phyloP scores from a whole-genome alignment of 2,113 vertebrate species.

The Hippoglossus stenolepis region DNA sequence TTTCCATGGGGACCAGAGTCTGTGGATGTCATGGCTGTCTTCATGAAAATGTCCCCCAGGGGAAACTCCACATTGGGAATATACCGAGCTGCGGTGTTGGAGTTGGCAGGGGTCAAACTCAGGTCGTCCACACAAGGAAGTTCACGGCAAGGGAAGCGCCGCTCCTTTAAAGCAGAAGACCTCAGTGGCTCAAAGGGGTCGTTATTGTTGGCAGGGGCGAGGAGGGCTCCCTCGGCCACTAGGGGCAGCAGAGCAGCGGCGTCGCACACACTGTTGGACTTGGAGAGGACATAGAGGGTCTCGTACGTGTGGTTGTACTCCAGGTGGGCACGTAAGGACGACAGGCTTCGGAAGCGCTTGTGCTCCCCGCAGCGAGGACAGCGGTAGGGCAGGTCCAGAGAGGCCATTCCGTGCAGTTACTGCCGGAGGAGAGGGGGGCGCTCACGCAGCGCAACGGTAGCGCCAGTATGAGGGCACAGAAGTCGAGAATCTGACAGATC shows the following conservation, averaged over 20 bases:
- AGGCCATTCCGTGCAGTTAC: conserved; percentile 91
- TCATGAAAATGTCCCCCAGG: conserved; percentile 90
- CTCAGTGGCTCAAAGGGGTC: conserved; percentile 91
- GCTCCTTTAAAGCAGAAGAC: conserved; percentile 92
- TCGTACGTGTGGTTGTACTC: conserved; percentile 99
- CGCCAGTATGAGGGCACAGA: conserved; percentile 67
- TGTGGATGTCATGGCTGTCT: conserved; percentile 88
- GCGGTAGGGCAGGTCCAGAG: conserved; percentile 97
- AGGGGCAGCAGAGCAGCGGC: conserved; percentile 91
- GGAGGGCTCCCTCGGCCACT: conserved; percentile 87
- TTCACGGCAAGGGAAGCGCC: conserved; percentile 82
- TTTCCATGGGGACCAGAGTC: conserved; percentile 80
- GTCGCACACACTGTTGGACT: conserved; percentile 97
- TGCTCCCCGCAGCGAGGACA: conserved; percentile 98
- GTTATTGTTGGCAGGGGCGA: conserved; percentile 84
- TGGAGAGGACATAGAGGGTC: conserved; percentile 98
- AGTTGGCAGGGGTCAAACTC: conserved; percentile 81
- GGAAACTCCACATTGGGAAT: conserved; percentile 97
- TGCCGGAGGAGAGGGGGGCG: conserved; percentile 58
- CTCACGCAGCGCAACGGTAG: conserved; percentile 73
- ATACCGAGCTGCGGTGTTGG: conserved; percentile 84
- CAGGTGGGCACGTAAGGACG: conserved; percentile 95
- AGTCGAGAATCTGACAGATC: conserved; percentile 57
- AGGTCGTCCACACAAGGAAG: conserved; percentile 83
- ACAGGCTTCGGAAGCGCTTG: conserved; percentile 98